Evolutionary conservation across 2,888 invertebrate genomes (phyloP).

Genomic region (Exocentrus adspersus): DNA sequence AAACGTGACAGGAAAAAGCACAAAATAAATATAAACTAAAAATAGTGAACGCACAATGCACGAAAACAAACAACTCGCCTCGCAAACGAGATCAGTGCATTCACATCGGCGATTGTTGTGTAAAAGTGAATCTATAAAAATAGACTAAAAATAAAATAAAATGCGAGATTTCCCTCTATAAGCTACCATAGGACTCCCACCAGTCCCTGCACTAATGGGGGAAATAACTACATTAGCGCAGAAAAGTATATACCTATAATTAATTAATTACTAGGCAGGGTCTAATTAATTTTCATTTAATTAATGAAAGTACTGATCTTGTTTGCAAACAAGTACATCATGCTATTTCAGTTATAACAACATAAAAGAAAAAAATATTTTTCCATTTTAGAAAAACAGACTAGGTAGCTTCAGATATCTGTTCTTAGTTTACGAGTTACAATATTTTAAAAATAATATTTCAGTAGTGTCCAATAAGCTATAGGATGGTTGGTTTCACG

Average conservation of each 20-base stretch:
- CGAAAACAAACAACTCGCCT: conserved; percentile 3
- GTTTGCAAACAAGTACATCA: neutral
- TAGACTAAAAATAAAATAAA: conserved; percentile 14
- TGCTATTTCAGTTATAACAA: too few relatives aligned
- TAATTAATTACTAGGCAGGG: neutral
- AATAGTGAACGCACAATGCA: conserved; percentile 1
- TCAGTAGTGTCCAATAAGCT: too few relatives aligned
- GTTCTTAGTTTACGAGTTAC: too few relatives aligned
- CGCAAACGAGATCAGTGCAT: conserved; percentile 13
- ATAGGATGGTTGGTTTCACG: too few relatives aligned
- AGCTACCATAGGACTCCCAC: conserved; percentile 10
- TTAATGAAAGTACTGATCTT: neutral
- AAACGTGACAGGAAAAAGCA: conserved; percentile 29
- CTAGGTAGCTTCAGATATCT: too few relatives aligned
- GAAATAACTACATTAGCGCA: neutral
- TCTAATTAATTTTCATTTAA: neutral
- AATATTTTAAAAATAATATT: too few relatives aligned
- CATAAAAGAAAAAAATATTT: too few relatives aligned
- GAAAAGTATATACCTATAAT: too few relatives aligned
- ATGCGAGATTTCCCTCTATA: conserved; percentile 17
- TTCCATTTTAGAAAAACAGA: too few relatives aligned
- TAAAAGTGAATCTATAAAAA: conserved; percentile 22
- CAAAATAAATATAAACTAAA: conserved; percentile 25
- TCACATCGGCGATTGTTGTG: neutral
- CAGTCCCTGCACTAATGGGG: conserved; percentile 12